A percentile compares a stretch with the other conserved stretches of the same genome.
Evolutionary conservation across 2,797 vertebrate genomes (phyloP).

Genomic region (Falco cherrug): DNA sequence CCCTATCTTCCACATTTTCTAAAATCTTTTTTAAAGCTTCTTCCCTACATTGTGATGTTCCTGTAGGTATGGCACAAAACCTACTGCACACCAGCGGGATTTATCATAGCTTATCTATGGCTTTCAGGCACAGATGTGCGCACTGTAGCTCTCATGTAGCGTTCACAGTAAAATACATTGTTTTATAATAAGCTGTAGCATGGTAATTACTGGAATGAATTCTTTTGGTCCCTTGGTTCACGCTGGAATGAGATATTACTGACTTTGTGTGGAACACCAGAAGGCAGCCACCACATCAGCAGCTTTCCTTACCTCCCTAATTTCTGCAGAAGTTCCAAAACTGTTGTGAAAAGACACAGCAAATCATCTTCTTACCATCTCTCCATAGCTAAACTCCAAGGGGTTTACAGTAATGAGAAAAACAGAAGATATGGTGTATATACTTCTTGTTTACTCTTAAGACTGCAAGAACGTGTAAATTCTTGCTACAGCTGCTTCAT

Average conservation of each 20-base stretch:
- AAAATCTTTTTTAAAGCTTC: background rate
- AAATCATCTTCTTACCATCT: background rate
- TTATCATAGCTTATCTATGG: background rate
- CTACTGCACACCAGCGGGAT: background rate
- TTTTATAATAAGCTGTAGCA: background rate
- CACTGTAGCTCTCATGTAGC: background rate
- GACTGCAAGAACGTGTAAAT: background rate
- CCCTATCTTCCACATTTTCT: background rate
- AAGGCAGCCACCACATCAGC: background rate
- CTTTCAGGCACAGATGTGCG: background rate
- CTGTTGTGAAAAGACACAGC: background rate
- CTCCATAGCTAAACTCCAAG: background rate
- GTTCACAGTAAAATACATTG: background rate
- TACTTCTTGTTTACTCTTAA: background rate
- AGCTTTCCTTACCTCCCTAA: background rate
- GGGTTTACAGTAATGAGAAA: background rate
- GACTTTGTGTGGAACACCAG: background rate
- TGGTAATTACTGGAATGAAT: background rate
- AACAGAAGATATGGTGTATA: background rate
- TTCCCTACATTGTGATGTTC: background rate
- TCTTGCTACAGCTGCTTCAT: background rate
- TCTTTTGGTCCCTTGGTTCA: background rate
- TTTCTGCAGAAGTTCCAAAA: background rate
- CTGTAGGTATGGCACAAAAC: background rate
- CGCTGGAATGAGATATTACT: background rate